phyloP scores from a whole-genome alignment of 2,113 vertebrate genomes.

The Axis porcinus region DNA sequence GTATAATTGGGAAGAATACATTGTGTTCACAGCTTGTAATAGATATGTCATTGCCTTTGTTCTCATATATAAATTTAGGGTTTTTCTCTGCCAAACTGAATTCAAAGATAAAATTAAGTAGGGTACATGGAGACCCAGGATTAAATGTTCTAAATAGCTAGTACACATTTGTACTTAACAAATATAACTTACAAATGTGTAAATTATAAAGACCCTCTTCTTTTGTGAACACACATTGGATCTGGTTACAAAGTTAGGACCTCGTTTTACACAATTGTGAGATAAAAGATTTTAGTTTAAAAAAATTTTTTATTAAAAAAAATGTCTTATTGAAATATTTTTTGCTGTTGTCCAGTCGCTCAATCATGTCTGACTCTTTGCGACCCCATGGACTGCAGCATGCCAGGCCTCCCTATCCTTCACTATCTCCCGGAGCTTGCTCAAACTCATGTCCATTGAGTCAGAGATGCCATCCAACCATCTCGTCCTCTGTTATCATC shows the following conservation, averaged over 20 bases:
- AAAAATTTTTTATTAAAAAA: background rate
- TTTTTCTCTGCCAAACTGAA: conserved; percentile 10
- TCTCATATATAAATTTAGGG: conserved; percentile 36
- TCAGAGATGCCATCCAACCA: background rate
- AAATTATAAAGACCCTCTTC: background rate
- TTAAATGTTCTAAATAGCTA: background rate
- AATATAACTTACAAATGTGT: background rate
- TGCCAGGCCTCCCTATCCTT: background rate
- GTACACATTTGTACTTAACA: background rate
- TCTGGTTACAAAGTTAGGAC: background rate
- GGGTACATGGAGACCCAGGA: background rate
- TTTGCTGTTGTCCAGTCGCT: background rate
- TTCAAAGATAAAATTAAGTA: conserved; percentile 29
- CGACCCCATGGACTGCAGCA: background rate
- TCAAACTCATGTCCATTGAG: background rate
- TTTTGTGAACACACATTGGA: background rate
- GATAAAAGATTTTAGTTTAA: background rate
- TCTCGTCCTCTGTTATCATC: background rate
- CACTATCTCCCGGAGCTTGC: background rate
- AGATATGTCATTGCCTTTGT: conserved; percentile 1
- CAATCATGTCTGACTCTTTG: background rate
- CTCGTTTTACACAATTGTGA: background rate
- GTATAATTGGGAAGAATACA: background rate
- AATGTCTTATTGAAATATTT: background rate
- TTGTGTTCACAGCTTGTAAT: conserved; percentile 40